These are phyloP conservation scores for Xerus inauris DNA, from an alignment of 2,113 vertebrate genomes.

Conservation along the genomic window DNA sequence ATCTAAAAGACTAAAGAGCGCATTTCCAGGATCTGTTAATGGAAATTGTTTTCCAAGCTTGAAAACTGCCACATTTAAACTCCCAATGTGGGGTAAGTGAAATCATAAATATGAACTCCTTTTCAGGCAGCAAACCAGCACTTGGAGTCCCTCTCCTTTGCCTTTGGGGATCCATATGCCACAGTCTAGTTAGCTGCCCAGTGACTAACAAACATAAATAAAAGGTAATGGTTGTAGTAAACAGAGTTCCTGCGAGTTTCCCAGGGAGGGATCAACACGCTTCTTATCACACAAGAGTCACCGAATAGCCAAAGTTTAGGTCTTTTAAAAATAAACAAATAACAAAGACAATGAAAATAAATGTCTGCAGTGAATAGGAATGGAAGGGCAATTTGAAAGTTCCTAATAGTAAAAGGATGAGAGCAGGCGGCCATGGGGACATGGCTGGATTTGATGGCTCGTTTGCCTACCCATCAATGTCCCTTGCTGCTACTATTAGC, in stretches of 20 bases:
- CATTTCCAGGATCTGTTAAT: slow-evolving; percentile 49
- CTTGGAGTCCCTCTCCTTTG: slow-evolving; percentile 50
- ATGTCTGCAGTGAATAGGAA: neutral
- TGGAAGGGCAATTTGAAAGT: neutral
- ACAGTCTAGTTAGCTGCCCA: slow-evolving; percentile 77
- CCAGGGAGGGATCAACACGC: slow-evolving; percentile 58
- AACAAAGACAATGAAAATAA: slow-evolving; percentile 37
- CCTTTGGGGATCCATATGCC: slow-evolving; percentile 73
- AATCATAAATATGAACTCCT: slow-evolving; percentile 76
- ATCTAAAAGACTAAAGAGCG: neutral
- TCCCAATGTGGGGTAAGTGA: slow-evolving; percentile 25
- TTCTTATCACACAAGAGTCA: slow-evolving; percentile 7
- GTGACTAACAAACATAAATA: slow-evolving; percentile 58
- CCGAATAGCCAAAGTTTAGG: slow-evolving; percentile 38
- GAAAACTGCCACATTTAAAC: slow-evolving; percentile 67
- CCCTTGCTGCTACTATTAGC: neutral
- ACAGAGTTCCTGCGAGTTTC: slow-evolving; percentile 65
- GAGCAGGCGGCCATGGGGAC: neutral
- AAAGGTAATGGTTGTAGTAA: slow-evolving; percentile 72
- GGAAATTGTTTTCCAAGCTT: slow-evolving; percentile 67
- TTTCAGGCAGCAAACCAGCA: slow-evolving; percentile 57
- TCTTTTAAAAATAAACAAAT: slow-evolving; percentile 65
- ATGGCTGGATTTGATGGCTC: neutral
- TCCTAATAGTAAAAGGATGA: neutral
- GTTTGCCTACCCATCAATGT: neutral